These are phyloP conservation scores for Polia nebulosa DNA, from an alignment of 2,888 invertebrate genomes.

Conservation along the genomic window DNA sequence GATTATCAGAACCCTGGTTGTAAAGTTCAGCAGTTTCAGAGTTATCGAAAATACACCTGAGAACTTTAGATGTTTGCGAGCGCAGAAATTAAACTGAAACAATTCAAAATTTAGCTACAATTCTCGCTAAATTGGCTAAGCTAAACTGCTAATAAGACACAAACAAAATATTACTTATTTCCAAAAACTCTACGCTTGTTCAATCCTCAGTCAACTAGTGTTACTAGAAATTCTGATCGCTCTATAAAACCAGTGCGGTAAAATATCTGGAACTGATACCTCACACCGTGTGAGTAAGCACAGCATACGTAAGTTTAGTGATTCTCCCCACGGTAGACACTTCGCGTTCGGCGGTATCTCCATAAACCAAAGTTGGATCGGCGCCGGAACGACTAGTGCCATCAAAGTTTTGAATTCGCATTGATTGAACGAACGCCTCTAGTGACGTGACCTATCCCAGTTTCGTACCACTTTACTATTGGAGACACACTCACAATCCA, in stretches of 20 bases:
- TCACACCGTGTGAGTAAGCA: constrained; percentile 9
- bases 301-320: constrained; percentile 33
- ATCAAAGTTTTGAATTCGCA: constrained; percentile 76
- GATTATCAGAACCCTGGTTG: constrained; percentile 23
- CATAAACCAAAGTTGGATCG: constrained; percentile 71
- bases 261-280: constrained; percentile 23
- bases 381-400: constrained; percentile 66
- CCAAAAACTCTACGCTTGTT: neutral
- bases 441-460: constrained; percentile 63
- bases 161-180: neutral
- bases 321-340: constrained; percentile 46
- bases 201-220: neutral
- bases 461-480: constrained; percentile 45
- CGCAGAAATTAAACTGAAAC: constrained; percentile 28
- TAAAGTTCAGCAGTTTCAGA: constrained; percentile 40
- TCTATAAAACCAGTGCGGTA: constrained; percentile 2
- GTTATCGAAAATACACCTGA: constrained; percentile 38
- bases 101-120: constrained; percentile 25
- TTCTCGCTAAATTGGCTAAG: constrained; percentile 1
- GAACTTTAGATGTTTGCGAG: constrained; percentile 21
- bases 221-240: neutral
- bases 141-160: constrained; percentile 7
- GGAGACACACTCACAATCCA: constrained; percentile 41
- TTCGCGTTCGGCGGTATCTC: constrained; percentile 65
- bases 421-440: constrained; percentile 70